Evolutionary conservation across 92 coral and sea anemone species (phyloP).

Genomic region (Siderastrea radians): DNA sequence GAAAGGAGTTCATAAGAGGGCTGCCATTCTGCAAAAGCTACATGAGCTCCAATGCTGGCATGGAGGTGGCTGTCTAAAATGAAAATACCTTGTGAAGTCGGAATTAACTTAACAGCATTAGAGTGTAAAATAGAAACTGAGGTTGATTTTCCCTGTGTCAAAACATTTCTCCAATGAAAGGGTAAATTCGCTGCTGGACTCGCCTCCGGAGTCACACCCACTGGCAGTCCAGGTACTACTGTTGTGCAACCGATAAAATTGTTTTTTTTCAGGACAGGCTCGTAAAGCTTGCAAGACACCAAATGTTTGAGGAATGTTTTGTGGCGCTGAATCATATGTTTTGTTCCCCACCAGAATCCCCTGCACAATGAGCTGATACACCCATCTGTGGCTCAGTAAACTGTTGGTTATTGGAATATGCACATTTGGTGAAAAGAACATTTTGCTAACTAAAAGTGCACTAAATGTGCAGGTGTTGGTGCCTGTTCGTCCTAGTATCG

Average conservation of each 20-base stretch:
- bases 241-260: slow-evolving; percentile 17
- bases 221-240: slow-evolving; percentile 44
- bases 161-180: slow-evolving; percentile 31
- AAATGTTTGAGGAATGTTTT: slow-evolving; percentile 13
- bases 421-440: slow-evolving; percentile 22
- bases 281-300: slow-evolving; percentile 31
- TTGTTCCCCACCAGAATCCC: slow-evolving; percentile 23
- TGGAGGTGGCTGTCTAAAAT: slow-evolving; percentile 57
- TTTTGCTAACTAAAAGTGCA: slow-evolving; percentile 28
- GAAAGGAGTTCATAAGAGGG: slow-evolving; percentile 13
- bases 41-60: slow-evolving; percentile 43
- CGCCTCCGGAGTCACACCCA: slow-evolving; percentile 32
- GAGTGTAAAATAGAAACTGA: slow-evolving; percentile 28
- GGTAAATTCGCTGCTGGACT: slow-evolving; percentile 44
- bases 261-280: background rate
- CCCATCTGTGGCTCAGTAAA: slow-evolving; percentile 21
- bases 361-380: slow-evolving; percentile 19
- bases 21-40: slow-evolving; percentile 39
- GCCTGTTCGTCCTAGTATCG: slow-evolving; percentile 48
- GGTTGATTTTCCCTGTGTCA: slow-evolving; percentile 18
- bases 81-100: slow-evolving; percentile 38
- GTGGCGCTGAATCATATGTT: slow-evolving; percentile 9
- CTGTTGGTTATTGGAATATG: background rate
- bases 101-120: slow-evolving; percentile 41
- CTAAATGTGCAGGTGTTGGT: slow-evolving; percentile 44